Evolutionary conservation across 2,113 vertebrate genomes (phyloP).

Genomic region (Hyla sarda): DNA sequence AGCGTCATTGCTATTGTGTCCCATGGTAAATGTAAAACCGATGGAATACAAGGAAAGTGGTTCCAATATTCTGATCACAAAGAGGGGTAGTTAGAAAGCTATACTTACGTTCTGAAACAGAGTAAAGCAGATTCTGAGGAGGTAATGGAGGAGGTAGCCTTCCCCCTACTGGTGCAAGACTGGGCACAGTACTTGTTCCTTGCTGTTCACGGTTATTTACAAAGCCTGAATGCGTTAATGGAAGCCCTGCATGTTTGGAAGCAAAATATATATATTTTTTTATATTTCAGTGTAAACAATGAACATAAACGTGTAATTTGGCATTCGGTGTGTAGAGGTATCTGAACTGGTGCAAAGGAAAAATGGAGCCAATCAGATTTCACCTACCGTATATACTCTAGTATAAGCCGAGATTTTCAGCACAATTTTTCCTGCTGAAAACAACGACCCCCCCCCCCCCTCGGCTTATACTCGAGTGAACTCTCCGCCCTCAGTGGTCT

Average conservation of each 20-base stretch:
- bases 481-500: too few species aligned
- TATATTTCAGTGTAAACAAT: background rate
- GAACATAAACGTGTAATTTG: background rate
- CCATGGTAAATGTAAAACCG: background rate
- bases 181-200: constrained; percentile 85
- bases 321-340: too few species aligned
- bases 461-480: too few species aligned
- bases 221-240: constrained; percentile 83
- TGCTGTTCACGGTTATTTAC: constrained; percentile 88
- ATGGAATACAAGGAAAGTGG: background rate
- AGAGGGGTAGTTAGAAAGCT: constrained; percentile 50
- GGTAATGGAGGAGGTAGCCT: constrained; percentile 86
- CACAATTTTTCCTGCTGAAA: too few species aligned
- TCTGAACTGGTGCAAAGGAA: background rate
- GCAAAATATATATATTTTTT: constrained; percentile 65
- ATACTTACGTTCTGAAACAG: constrained; percentile 94
- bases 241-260: constrained; percentile 81
- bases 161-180: constrained; percentile 85
- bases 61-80: background rate
- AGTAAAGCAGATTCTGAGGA: constrained; percentile 90
- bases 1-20: background rate
- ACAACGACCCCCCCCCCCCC: too few species aligned
- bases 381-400: too few species aligned
- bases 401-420: too few species aligned
- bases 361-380: background rate